A percentile compares a stretch with the other conserved stretches of the same genome.
Conservation (phyloP, 2,888 invertebrate species). For the Abrostola tripartita region DNA sequence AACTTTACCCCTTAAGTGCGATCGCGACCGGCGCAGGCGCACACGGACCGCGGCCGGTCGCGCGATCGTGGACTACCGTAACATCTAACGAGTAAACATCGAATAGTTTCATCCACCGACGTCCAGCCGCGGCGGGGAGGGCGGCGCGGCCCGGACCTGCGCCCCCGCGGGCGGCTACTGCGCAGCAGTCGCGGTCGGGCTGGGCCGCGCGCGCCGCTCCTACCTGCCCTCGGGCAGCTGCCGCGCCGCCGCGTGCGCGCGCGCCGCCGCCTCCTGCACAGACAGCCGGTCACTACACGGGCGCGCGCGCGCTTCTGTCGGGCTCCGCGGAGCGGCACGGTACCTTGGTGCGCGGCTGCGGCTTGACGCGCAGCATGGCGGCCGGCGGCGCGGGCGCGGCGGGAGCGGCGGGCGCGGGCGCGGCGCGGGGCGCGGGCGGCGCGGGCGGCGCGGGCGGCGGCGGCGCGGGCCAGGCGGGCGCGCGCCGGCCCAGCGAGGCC, state of each 20-base stretch:
- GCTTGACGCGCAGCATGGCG: slow-evolving; percentile 75
- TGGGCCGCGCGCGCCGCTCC: slow-evolving; percentile 66
- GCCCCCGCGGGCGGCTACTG: slow-evolving; percentile 38
- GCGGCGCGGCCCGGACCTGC: slow-evolving; percentile 38
- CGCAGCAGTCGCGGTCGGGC: slow-evolving; percentile 45
- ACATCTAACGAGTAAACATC: slow-evolving; percentile 72
- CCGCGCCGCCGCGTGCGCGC: slow-evolving; percentile 68
- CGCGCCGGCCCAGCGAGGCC: slow-evolving; percentile 80
- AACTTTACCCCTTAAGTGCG: slow-evolving; percentile 55
- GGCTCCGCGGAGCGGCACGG: slow-evolving; percentile 22
- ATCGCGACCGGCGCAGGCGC: slow-evolving; percentile 50
- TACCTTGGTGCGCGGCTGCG: slow-evolving; percentile 82
- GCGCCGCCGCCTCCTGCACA: slow-evolving; percentile 66
- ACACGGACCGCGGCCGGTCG: slow-evolving; percentile 49
- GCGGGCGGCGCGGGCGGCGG: slow-evolving; percentile 57
- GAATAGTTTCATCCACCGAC: slow-evolving; percentile 68
- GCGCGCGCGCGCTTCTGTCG: slow-evolving; percentile 17
- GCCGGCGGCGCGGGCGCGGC: slow-evolving; percentile 63
- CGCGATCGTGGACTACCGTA: slow-evolving; percentile 69
- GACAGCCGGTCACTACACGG: slow-evolving; percentile 27
- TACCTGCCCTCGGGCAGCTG: slow-evolving; percentile 84
- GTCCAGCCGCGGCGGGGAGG: slow-evolving; percentile 51
- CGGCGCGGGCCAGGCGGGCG: slow-evolving; percentile 64
- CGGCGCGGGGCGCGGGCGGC: slow-evolving; percentile 42
- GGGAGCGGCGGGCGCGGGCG: slow-evolving; percentile 58